Conservation (phyloP, 2,797 vertebrate species). For the Brachymystax lenok region DNA sequence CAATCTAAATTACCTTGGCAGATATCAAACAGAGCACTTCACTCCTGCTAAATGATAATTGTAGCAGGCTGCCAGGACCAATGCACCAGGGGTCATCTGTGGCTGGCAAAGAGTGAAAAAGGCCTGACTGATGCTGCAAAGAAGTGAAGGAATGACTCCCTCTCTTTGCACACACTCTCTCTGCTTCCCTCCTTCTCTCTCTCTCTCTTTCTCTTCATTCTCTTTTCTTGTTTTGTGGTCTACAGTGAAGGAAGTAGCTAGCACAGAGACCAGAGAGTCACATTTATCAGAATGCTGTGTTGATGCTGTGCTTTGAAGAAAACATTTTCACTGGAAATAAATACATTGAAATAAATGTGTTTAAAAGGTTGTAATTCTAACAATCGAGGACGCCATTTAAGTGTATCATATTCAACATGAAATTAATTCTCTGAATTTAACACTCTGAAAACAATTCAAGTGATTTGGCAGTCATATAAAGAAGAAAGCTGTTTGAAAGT, state of each 20-base stretch:
- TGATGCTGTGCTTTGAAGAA: neutral
- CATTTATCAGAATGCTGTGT: neutral
- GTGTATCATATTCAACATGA: neutral
- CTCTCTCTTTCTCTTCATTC: neutral
- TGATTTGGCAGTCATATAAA: neutral
- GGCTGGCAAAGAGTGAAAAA: slow-evolving; percentile 17
- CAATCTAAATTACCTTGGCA: slow-evolving; percentile 77
- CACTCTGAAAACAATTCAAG: neutral
- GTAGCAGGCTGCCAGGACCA: slow-evolving; percentile 63
- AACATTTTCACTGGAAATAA: too few relatives aligned
- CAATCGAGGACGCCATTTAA: neutral
- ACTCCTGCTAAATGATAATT: slow-evolving; percentile 72
- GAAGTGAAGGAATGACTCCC: slow-evolving; percentile 45
- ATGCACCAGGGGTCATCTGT: slow-evolving; percentile 65
- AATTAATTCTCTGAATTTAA: neutral
- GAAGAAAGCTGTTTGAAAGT: neutral
- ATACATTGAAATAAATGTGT: neutral
- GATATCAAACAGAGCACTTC: slow-evolving; percentile 74
- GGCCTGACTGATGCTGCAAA: slow-evolving; percentile 18
- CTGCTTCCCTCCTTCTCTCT: neutral
- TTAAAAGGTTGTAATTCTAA: neutral
- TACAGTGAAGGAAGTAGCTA: neutral
- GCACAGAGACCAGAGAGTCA: neutral
- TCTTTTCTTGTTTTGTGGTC: neutral
- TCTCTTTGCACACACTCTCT: slow-evolving; percentile 2